A percentile compares a stretch with the other conserved stretches of the same genome.
These are phyloP conservation scores for Cepaea nemoralis DNA, from an alignment of 1,140 invertebrate genomes.

Conservation along the genomic window DNA sequence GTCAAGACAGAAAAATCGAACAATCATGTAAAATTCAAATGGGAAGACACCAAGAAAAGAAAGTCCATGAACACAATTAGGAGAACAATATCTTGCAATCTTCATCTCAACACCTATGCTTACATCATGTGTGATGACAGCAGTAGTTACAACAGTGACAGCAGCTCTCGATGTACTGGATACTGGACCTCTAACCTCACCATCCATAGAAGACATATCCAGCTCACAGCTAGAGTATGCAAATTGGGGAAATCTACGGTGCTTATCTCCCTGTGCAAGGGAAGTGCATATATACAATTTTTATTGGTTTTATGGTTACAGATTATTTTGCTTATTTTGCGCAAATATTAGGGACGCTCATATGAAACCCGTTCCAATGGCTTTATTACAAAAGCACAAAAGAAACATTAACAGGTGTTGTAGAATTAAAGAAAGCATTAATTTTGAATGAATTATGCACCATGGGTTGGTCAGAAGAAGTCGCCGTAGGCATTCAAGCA, in stretches of 20 bases:
- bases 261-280: constrained; percentile 57
- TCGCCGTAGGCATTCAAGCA: too few relatives aligned
- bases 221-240: constrained; percentile 44
- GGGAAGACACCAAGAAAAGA: constrained; percentile 3
- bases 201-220: constrained; percentile 44
- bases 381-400: too few relatives aligned
- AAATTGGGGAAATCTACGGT: constrained; percentile 62
- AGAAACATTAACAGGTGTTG: too few relatives aligned
- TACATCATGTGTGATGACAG: background rate
- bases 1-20: background rate
- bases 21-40: background rate
- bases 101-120: background rate
- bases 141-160: background rate
- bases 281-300: background rate
- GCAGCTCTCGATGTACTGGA: background rate
- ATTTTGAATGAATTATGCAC: too few relatives aligned
- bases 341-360: too few relatives aligned
- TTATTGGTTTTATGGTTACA: background rate
- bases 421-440: too few relatives aligned
- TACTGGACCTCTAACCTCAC: background rate
- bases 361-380: too few relatives aligned
- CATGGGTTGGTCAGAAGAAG: too few relatives aligned
- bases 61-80: background rate
- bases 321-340: background rate
- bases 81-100: background rate